These are phyloP conservation scores for Hippopotamus amphibius DNA, from an alignment of 2,113 vertebrate genomes.

Conservation along the genomic window DNA sequence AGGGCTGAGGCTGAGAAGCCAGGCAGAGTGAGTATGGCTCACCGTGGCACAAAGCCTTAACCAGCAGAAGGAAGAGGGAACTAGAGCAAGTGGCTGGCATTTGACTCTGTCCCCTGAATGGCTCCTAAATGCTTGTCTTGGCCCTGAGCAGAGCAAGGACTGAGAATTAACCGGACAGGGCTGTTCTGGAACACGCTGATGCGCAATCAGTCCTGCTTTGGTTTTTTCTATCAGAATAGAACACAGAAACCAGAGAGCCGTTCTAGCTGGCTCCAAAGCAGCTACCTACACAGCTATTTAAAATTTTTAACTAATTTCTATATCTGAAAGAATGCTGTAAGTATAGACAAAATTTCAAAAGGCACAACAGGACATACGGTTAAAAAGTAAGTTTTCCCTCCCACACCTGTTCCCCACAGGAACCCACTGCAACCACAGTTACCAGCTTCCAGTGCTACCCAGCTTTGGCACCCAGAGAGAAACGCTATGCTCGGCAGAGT, in stretches of 20 bases:
- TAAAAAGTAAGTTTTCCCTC: background rate
- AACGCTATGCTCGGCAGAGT: fast-evolving
- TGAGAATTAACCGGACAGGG: background rate
- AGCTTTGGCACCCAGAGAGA: background rate
- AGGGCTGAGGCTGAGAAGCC: background rate
- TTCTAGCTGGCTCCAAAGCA: background rate
- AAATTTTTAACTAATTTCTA: background rate
- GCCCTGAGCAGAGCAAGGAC: background rate
- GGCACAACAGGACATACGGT: background rate
- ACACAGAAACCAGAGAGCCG: background rate
- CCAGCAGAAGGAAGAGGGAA: background rate
- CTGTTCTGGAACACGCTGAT: background rate
- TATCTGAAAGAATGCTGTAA: background rate
- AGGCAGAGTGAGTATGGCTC: background rate
- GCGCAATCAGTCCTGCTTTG: background rate
- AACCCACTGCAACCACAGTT: background rate
- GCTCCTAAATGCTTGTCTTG: background rate
- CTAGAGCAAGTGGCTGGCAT: background rate
- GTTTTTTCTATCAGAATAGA: background rate
- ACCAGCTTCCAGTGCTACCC: background rate
- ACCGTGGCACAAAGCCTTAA: background rate
- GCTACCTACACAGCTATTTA: background rate
- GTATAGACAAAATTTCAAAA: background rate
- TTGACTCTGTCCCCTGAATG: background rate
- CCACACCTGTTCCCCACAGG: too few species aligned